phyloP scores from a whole-genome alignment of 2,888 invertebrate genomes.

The Pecten maximus region DNA sequence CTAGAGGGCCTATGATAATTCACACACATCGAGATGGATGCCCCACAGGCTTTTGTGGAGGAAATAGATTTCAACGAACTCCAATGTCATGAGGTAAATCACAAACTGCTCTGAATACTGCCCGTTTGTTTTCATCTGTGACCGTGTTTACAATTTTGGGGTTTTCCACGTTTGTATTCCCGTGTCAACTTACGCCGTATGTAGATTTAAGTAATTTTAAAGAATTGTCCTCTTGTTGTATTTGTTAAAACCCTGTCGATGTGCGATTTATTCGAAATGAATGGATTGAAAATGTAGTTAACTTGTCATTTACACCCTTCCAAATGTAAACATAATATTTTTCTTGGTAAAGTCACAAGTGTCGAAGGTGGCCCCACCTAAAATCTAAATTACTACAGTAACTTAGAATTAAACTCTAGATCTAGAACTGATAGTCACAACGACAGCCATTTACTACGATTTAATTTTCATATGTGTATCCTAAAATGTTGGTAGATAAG shows the following conservation, averaged over 20 bases:
- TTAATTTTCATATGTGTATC: background rate
- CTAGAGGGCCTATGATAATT: conserved; percentile 25
- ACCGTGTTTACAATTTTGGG: background rate
- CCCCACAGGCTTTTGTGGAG: conserved; percentile 77
- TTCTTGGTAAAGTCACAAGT: no score
- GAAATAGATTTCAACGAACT: conserved; percentile 79
- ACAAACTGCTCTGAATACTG: background rate
- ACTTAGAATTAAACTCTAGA: no score
- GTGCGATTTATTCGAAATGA: background rate
- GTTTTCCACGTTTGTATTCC: background rate
- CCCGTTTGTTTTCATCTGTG: background rate
- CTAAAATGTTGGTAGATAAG: background rate
- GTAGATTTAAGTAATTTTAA: no score
- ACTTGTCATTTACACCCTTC: background rate
- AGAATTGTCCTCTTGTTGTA: background rate
- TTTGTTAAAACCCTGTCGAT: background rate
- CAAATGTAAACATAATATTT: background rate
- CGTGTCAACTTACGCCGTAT: no score
- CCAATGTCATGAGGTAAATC: conserved; percentile 76
- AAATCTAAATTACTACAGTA: no score
- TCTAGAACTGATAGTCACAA: no score
- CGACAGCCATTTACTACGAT: no score
- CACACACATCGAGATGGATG: conserved; percentile 63
- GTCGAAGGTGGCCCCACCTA: no score
- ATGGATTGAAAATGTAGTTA: background rate